Percentiles rank a stretch among this genome's conserved stretches.
Evolutionary conservation across 1,140 invertebrate species (phyloP).

Genomic region (Atta texana): DNA sequence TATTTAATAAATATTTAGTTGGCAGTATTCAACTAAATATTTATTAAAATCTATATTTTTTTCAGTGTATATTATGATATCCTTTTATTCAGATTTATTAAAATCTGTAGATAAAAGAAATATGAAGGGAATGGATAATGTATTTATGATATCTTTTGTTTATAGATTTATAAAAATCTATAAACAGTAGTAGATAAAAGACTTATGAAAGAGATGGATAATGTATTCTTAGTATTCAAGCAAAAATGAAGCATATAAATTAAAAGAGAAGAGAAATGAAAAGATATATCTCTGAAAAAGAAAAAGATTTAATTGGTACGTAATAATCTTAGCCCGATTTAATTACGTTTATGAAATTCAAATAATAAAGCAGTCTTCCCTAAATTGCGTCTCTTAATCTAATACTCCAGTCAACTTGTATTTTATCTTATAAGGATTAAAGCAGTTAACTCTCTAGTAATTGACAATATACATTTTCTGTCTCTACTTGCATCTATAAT

Average conservation of each 20-base stretch:
- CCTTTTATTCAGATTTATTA: background rate
- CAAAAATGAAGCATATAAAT: background rate
- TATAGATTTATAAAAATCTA: background rate
- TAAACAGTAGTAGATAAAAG: too few relatives aligned
- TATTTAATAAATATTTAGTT: too few relatives aligned
- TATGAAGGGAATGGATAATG: background rate
- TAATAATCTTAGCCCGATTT: background rate
- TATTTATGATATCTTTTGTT: background rate
- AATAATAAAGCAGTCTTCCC: background rate
- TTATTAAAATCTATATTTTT: too few relatives aligned
- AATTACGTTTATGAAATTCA: background rate
- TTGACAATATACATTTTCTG: background rate
- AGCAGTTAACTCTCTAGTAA: background rate
- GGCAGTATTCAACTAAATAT: too few relatives aligned
- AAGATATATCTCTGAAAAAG: background rate
- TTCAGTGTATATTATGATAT: background rate
- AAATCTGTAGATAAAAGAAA: background rate
- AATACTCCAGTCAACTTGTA: background rate
- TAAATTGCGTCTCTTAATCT: background rate
- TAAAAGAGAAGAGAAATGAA: background rate
- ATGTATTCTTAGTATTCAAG: background rate
- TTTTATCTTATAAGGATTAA: conserved; percentile 3
- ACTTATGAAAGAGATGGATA: background rate
- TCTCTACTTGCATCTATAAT: background rate
- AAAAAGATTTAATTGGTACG: background rate